Conservation (phyloP, 2,888 invertebrate species). For the Lithodes maja region DNA sequence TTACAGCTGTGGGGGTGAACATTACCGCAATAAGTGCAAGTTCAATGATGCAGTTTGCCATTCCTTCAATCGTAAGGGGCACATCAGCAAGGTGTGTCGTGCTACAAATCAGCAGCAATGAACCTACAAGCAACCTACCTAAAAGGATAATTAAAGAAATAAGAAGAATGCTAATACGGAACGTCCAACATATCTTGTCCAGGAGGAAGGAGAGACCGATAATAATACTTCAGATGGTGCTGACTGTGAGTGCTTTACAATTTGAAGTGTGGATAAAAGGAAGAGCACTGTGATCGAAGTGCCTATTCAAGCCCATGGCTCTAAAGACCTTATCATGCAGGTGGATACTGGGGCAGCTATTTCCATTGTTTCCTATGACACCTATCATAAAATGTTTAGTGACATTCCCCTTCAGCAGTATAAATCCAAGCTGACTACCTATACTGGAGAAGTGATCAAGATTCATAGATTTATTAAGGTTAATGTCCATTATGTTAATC, state of each 20-base stretch:
- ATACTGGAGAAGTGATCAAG: not conserved
- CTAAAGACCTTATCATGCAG: not conserved
- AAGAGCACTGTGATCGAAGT: not conserved
- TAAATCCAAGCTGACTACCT: not conserved
- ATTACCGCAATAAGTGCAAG: not conserved
- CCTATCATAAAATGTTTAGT: not conserved
- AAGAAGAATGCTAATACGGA: not conserved
- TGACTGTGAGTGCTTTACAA: not conserved
- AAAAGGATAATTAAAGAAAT: not conserved
- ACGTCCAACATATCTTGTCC: not conserved
- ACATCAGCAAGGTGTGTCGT: slow-evolving; percentile 9
- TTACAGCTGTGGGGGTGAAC: slow-evolving; percentile 18
- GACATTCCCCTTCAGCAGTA: not conserved
- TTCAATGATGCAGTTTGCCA: not conserved
- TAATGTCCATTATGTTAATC: not conserved
- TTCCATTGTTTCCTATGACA: not conserved
- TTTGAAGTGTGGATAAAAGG: not conserved
- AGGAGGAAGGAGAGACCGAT: not conserved
- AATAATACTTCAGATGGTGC: not conserved
- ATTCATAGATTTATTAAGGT: not conserved
- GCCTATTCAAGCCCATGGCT: not conserved
- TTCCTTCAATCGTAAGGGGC: not conserved
- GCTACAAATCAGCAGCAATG: not conserved
- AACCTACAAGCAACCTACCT: not conserved
- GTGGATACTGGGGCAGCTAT: slow-evolving; percentile 17